A percentile compares a stretch with the other conserved stretches of the same genome.
Evolutionary conservation across 2,888 invertebrate species (phyloP).

Genomic region (Mythimna albipuncta): DNA sequence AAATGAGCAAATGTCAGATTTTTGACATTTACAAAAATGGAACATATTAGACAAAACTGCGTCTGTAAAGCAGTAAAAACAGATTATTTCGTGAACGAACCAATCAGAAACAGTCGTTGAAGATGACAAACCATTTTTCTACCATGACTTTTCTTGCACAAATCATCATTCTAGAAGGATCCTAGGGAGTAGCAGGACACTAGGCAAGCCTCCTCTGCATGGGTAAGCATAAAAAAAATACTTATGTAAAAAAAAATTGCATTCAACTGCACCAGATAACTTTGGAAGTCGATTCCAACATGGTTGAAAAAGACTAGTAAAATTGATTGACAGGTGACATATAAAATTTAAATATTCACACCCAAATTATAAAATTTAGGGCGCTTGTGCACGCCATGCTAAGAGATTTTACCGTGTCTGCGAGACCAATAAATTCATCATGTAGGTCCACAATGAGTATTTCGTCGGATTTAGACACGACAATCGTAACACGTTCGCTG

Average conservation of each 20-base stretch:
- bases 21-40: constrained; percentile 7
- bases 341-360: neutral
- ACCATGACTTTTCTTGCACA: neutral
- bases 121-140: neutral
- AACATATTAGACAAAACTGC: constrained; percentile 4
- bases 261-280: neutral
- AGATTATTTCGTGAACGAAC: neutral
- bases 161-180: neutral
- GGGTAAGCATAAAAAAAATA: constrained; percentile 1
- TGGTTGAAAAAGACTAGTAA: neutral
- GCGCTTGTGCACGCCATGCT: too few species aligned
- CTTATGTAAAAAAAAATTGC: neutral
- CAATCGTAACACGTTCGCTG: too few species aligned
- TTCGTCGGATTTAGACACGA: too few species aligned
- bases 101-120: neutral
- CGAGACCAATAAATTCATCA: too few species aligned
- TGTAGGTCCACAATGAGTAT: too few species aligned
- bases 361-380: too few species aligned
- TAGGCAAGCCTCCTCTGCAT: neutral
- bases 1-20: neutral
- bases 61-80: neutral
- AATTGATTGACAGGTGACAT: neutral
- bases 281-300: neutral
- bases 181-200: neutral
- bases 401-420: too few species aligned